Percentiles rank a stretch among this genome's conserved stretches.
Evolutionary conservation across 2,113 vertebrate genomes (phyloP).

Genomic region (Pimephales promelas): DNA sequence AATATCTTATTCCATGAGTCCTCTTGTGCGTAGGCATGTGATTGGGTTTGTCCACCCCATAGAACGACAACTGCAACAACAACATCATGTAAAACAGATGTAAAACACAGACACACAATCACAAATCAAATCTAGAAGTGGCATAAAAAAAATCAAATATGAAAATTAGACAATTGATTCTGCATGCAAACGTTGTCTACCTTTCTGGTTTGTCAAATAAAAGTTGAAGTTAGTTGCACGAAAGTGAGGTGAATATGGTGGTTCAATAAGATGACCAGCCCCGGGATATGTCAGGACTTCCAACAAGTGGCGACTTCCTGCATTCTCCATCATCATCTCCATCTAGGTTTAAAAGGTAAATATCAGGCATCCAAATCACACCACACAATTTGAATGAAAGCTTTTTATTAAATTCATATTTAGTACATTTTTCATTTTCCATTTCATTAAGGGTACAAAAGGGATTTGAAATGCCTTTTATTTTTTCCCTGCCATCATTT

Average conservation of each 20-base stretch:
- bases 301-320: slow-evolving; percentile 69
- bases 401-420: no score
- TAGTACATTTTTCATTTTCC: no score
- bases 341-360: slow-evolving; percentile 58
- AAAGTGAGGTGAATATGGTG: slow-evolving; percentile 65
- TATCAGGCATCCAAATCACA: no score
- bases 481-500: no score
- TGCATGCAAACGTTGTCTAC: slow-evolving; percentile 42
- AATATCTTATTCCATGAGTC: slow-evolving; percentile 71
- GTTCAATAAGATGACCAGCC: slow-evolving; percentile 75
- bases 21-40: slow-evolving; percentile 70
- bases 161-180: neutral
- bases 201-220: slow-evolving; percentile 58
- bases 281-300: slow-evolving; percentile 68
- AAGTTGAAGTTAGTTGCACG: slow-evolving; percentile 12
- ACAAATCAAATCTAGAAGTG: neutral
- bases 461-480: no score
- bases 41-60: slow-evolving; percentile 67
- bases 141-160: neutral
- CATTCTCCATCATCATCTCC: slow-evolving; percentile 58
- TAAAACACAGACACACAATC: neutral
- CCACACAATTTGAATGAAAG: no score
- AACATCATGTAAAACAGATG: neutral
- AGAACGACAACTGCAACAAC: slow-evolving; percentile 59
- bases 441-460: no score